These are phyloP conservation scores for Jaculus jaculus DNA, from an alignment of 2,113 vertebrate species.

Conservation along the genomic window DNA sequence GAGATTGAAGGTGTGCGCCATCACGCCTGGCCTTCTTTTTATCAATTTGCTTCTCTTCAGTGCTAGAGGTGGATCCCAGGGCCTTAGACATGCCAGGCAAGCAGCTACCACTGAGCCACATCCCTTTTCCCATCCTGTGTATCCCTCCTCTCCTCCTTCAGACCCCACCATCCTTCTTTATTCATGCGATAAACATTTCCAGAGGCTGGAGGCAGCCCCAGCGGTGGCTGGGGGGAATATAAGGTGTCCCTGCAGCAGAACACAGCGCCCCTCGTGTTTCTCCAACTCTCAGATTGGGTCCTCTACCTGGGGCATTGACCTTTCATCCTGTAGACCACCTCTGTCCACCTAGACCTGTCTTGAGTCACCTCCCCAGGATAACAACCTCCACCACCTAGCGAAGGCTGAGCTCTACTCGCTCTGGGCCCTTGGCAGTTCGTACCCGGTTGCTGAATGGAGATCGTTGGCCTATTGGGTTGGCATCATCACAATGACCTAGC, in stretches of 20 bases:
- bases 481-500: too few relatives aligned
- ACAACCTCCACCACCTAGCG: too few relatives aligned
- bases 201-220: not conserved
- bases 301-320: not conserved
- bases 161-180: not conserved
- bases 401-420: not conserved
- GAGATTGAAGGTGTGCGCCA: too few relatives aligned
- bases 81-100: too few relatives aligned
- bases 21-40: too few relatives aligned
- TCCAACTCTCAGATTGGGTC: not conserved
- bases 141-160: not conserved
- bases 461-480: too few relatives aligned
- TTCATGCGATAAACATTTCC: constrained; percentile 2
- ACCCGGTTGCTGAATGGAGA: not conserved
- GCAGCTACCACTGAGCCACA: too few relatives aligned
- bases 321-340: not conserved
- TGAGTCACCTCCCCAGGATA: not conserved
- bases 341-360: too few relatives aligned
- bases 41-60: too few relatives aligned
- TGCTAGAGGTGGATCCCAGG: too few relatives aligned
- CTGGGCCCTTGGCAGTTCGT: not conserved
- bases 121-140: not conserved
- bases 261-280: too few relatives aligned
- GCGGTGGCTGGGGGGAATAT: not conserved
- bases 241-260: not conserved